Evolutionary conservation across 2,113 vertebrate species (phyloP).

Genomic region (Halichoerus grypus): DNA sequence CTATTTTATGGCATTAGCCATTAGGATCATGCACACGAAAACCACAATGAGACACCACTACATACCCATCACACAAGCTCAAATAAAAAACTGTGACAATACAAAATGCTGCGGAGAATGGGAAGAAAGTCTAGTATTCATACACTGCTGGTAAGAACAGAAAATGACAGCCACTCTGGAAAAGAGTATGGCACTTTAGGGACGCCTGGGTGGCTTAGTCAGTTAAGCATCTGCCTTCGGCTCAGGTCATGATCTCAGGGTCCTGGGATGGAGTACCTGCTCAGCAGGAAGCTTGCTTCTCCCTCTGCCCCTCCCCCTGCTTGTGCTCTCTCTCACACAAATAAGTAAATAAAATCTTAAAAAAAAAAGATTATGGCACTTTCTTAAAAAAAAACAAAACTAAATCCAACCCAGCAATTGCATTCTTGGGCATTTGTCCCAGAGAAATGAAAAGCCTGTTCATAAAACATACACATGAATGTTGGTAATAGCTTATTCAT

Average conservation of each 20-base stretch:
- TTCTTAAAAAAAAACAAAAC: not conserved
- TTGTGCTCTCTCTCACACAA: no score
- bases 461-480: not conserved
- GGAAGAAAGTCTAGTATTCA: not conserved
- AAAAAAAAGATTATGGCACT: not conserved
- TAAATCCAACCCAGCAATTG: not conserved
- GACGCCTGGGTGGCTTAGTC: no score
- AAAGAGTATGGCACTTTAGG: not conserved
- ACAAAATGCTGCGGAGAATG: not conserved
- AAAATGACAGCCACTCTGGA: not conserved
- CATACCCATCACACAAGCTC: not conserved
- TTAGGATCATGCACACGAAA: not conserved
- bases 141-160: not conserved
- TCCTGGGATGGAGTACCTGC: no score
- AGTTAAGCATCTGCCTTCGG: no score
- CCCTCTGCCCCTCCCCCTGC: no score
- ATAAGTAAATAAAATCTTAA: no score
- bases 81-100: not conserved
- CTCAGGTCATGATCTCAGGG: no score
- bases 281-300: no score
- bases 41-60: not conserved
- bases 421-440: not conserved
- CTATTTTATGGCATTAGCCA: not conserved
- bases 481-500: not conserved
- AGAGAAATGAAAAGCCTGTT: not conserved